Percentiles rank a stretch among this genome's conserved stretches.
These are phyloP conservation scores for Sarcophaga bullata DNA, from an alignment of 1,140 invertebrate genomes.

Conservation along the genomic window DNA sequence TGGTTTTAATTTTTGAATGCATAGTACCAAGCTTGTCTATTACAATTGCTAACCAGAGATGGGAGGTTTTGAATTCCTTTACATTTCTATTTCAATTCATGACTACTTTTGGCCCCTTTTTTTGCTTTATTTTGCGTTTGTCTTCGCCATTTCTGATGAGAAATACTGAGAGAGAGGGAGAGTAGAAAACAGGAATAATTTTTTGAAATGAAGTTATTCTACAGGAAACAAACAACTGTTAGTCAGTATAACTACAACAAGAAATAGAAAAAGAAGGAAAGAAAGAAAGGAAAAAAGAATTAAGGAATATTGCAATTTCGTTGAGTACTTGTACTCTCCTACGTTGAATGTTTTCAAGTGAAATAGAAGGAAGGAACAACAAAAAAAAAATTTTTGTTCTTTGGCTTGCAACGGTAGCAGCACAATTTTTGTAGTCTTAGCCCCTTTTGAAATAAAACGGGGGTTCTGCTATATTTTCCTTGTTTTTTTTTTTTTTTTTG, in stretches of 20 bases:
- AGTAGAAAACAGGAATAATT: no score
- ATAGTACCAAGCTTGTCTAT: not conserved
- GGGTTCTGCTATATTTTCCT: not conserved
- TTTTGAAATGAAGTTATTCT: conserved; percentile 21
- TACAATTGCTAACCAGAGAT: not conserved
- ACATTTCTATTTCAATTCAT: no score
- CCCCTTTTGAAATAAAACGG: not conserved
- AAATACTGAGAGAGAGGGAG: no score
- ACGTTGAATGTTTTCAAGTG: not conserved
- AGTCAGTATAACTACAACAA: not conserved
- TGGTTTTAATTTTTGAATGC: no score
- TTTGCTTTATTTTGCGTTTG: no score
- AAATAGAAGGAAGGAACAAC: not conserved
- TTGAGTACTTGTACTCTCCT: conserved; percentile 22
- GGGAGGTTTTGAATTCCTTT: no score
- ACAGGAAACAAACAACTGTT: conserved; percentile 36
- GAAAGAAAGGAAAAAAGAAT: not conserved
- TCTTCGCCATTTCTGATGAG: no score
- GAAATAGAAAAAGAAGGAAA: not conserved
- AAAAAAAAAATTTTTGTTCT: not conserved
- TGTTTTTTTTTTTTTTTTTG: not conserved
- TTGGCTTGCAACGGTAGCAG: no score
- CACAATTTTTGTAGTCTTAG: not conserved
- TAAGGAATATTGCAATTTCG: conserved; percentile 36
- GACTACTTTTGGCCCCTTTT: no score